Base-by-base conservation (phyloP, 2,888 invertebrate species). In the Heliconius cydno region DNA sequence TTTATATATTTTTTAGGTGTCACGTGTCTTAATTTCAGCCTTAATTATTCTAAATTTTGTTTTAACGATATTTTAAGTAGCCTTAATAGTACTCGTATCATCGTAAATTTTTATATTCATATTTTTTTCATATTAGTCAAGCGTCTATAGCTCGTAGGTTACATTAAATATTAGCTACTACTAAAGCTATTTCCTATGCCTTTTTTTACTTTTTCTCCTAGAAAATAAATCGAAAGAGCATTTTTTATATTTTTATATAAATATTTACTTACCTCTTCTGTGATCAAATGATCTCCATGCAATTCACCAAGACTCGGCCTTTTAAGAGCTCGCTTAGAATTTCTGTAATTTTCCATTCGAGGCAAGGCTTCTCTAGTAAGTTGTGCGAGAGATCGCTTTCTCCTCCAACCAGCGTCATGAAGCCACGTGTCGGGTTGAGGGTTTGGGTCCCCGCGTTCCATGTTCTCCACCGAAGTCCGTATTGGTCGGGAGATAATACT, bases 281-380 rank as follows among this genome's bases (percentile, higher is more conserved):
- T 88, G 22, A 95, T 94, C 9, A 94, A 86, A 84, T 94, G 89
- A 76, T 96, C 96, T 34, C 97, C 97, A 87, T 98, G 98, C 70
- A 98, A 92, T 87, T 98, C 98, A 30, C 98, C 98, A 79, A 98
- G 95, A 38, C 98, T 98, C 1, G 98, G 98, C 83, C 98, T 95
- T 89, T 98, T 98, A 76, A 96, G 91, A 0, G 97, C 97, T 84
- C 97, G 95, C 86, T 97, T 96, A 0, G 97, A 97, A 89, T 97
- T 97, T 87, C 97, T 96, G 88, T 98, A 98, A 90, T 98, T 97
- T 88, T 98, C 98, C 92, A 97, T 95, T 79, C 98, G 95, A 0
- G 98, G 98, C 63, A 98, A 89, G 2, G 97, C 97, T 90, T 98
- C 98, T 85, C 97, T 96, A 0, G 97, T 97, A 79, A 97, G 93